Percentiles rank a stretch among this genome's conserved stretches.
phyloP scores from a whole-genome alignment of 2,888 invertebrate species.

The Epinotia bilunana region DNA sequence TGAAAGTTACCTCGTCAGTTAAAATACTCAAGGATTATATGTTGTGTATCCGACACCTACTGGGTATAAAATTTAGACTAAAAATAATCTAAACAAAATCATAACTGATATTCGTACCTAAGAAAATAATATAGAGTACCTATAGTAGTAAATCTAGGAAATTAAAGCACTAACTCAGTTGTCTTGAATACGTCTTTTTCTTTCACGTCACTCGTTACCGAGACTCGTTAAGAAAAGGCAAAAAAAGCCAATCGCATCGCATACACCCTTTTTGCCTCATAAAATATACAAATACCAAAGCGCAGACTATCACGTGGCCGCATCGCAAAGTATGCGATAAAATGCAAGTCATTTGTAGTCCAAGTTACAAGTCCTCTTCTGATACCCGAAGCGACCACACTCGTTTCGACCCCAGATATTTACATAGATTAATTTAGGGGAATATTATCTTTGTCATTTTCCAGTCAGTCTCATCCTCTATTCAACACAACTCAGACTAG shows the following conservation, averaged over 20 bases:
- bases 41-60: conserved; percentile 43
- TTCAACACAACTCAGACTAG: conserved; percentile 50
- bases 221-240: conserved; percentile 4
- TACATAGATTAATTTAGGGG: conserved; percentile 27
- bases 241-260: not conserved
- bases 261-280: not conserved
- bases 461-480: conserved; percentile 49
- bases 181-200: conserved; percentile 40
- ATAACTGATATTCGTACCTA: conserved; percentile 27
- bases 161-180: conserved; percentile 43
- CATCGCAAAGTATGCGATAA: not conserved
- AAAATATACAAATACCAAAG: conserved; percentile 22
- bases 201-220: conserved; percentile 10
- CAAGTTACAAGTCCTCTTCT: conserved; percentile 7
- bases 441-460: conserved; percentile 47
- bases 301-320: conserved; percentile 1
- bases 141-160: conserved; percentile 39
- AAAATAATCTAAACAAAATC: conserved; percentile 38
- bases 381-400: not conserved
- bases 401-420: conserved; percentile 13
- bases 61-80: conserved; percentile 41
- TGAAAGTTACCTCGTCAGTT: conserved; percentile 24
- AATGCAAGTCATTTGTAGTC: not conserved
- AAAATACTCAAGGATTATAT: conserved; percentile 20
- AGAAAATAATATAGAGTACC: conserved; percentile 40